These are phyloP conservation scores for Caradrina kadenii DNA, from an alignment of 2,888 invertebrate species.

Conservation along the genomic window DNA sequence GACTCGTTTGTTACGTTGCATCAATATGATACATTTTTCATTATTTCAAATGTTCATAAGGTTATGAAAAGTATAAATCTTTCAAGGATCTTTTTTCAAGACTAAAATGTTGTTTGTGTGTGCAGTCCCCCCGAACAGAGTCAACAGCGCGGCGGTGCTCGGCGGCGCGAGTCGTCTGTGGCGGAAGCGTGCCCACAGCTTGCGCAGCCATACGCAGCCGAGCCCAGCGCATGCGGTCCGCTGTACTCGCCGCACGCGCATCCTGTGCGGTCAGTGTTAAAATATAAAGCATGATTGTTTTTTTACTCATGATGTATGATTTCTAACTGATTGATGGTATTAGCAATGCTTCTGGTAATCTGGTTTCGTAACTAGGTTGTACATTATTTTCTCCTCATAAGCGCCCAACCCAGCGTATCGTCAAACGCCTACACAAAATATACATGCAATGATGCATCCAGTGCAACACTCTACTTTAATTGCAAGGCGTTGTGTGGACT, in stretches of 20 bases:
- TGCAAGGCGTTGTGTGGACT: slow-evolving; percentile 3
- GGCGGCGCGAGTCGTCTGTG: slow-evolving; percentile 78
- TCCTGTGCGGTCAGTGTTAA: slow-evolving; percentile 78
- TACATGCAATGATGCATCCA: slow-evolving; percentile 14
- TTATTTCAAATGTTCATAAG: no score
- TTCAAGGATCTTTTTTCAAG: no score
- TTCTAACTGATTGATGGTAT: no score
- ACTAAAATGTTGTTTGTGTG: slow-evolving; percentile 1
- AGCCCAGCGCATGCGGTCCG: slow-evolving; percentile 92
- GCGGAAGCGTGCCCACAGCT: slow-evolving; percentile 82
- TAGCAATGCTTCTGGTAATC: no score
- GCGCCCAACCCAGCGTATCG: neutral
- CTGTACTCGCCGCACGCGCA: slow-evolving; percentile 91
- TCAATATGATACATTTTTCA: no score
- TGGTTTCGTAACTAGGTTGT: neutral
- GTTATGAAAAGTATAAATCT: no score
- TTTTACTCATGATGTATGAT: no score
- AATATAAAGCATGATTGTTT: no score
- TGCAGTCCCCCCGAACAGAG: slow-evolving; percentile 84
- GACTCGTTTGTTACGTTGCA: no score
- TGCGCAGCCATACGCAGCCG: slow-evolving; percentile 92
- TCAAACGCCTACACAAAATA: slow-evolving; percentile 7
- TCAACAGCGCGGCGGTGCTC: slow-evolving; percentile 72
- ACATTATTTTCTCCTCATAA: neutral
- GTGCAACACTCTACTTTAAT: neutral